Evolutionary conservation across 1,140 invertebrate genomes (phyloP).

Genomic region (Acromyrmex heyeri): DNA sequence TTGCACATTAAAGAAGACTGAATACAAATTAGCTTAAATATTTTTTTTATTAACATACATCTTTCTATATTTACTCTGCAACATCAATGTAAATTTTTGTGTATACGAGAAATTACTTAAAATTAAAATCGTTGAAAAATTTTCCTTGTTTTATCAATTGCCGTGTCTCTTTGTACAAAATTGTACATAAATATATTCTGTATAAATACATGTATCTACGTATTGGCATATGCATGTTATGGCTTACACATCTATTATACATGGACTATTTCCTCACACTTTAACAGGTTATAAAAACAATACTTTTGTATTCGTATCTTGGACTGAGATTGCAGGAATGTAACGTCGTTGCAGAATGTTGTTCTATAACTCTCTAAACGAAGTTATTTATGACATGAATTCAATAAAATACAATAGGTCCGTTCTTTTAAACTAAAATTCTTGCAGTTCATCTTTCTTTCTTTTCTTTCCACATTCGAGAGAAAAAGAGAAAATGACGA

Average conservation of each 20-base stretch:
- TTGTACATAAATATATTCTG: conserved; percentile 66
- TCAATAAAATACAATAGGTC: not conserved
- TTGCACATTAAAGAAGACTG: not conserved
- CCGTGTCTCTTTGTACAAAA: conserved; percentile 66
- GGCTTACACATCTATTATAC: conserved; percentile 42
- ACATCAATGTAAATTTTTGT: conserved; percentile 3
- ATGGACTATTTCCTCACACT: conserved; percentile 49
- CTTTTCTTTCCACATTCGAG: no score
- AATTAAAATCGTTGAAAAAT: conserved; percentile 50
- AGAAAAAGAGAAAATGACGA: no score
- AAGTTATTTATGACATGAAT: not conserved
- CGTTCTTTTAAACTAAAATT: no score
- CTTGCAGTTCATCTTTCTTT: no score
- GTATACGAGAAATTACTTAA: conserved; percentile 1
- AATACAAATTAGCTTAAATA: not conserved
- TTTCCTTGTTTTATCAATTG: conserved; percentile 46
- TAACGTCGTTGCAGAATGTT: conserved; percentile 32
- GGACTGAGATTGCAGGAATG: conserved; percentile 43
- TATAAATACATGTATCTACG: conserved; percentile 55
- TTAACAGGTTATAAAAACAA: conserved; percentile 38
- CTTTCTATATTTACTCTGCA: conserved; percentile 18
- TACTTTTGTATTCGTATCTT: not conserved
- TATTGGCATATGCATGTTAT: conserved; percentile 33
- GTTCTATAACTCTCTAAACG: not conserved
- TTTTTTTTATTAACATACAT: conserved; percentile 62